Conservation (phyloP, 1,140 invertebrate genomes). For the Mizuhopecten yessoensis region DNA sequence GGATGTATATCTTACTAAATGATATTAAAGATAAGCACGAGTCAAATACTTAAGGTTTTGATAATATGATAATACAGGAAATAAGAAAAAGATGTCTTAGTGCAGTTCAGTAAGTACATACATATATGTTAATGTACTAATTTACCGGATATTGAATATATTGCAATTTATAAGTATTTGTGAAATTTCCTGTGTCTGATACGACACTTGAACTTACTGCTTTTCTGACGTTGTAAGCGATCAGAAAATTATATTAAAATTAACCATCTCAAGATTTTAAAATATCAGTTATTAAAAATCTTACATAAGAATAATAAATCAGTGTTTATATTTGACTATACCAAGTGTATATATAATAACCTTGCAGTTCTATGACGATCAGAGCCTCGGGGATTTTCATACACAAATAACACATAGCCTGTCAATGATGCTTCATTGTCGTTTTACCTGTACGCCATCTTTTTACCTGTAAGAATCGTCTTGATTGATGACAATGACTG, state of each 20-base stretch:
- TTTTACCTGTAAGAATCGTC: neutral
- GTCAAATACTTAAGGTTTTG: too few relatives aligned
- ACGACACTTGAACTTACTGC: neutral
- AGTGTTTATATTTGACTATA: neutral
- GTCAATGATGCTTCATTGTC: slow-evolving; percentile 8
- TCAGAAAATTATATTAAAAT: too few relatives aligned
- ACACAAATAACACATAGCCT: slow-evolving; percentile 31
- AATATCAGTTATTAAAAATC: neutral
- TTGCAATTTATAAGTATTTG: neutral
- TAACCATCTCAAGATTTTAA: too few relatives aligned
- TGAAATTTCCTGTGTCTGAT: neutral
- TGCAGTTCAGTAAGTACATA: too few relatives aligned
- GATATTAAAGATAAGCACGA: too few relatives aligned
- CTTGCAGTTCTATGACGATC: too few relatives aligned
- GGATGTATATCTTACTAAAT: too few relatives aligned
- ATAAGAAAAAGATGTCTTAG: too few relatives aligned
- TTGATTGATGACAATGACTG: slow-evolving; percentile 29
- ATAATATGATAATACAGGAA: too few relatives aligned
- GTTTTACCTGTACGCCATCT: neutral
- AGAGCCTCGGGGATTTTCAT: slow-evolving; percentile 18
- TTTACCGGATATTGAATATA: neutral
- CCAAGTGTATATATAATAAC: neutral
- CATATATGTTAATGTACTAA: too few relatives aligned
- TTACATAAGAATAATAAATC: slow-evolving; percentile 29
- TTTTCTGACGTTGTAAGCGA: neutral